Conservation (phyloP, 2,888 invertebrate species). For the Campoletis raptor region DNA sequence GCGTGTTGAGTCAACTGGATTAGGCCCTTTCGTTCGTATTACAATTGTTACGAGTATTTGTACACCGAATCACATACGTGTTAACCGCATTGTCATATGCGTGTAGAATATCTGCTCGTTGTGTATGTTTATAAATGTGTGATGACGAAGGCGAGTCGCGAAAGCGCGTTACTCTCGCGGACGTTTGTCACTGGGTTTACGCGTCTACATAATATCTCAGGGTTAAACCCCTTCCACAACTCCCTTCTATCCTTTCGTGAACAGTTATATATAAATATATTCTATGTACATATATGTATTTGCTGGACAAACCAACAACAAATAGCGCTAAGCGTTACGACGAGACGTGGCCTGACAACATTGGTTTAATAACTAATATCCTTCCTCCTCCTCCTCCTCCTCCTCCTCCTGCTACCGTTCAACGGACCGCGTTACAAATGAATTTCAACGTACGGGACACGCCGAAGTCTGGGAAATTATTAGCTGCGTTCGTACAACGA, state of each 20-base stretch:
- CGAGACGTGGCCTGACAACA: slow-evolving; percentile 62
- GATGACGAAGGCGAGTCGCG: slow-evolving; percentile 55
- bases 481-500: slow-evolving; percentile 8
- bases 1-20: neutral
- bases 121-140: slow-evolving; percentile 1
- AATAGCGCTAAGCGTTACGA: slow-evolving; percentile 65
- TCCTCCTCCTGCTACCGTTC: too few relatives aligned
- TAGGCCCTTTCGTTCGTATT: slow-evolving; percentile 12
- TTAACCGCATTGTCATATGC: slow-evolving; percentile 24
- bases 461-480: slow-evolving; percentile 21
- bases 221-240: slow-evolving; percentile 75
- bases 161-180: slow-evolving; percentile 63
- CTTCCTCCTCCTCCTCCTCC: slow-evolving; percentile 66
- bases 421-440: slow-evolving; percentile 45
- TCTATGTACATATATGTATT: neutral
- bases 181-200: slow-evolving; percentile 80
- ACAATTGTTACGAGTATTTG: neutral
- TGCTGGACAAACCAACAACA: slow-evolving; percentile 53
- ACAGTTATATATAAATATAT: neutral
- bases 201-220: slow-evolving; percentile 83
- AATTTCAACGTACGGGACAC: slow-evolving; percentile 36
- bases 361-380: slow-evolving; percentile 75
- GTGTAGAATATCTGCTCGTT: neutral
- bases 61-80: slow-evolving; percentile 15
- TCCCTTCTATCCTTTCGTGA: slow-evolving; percentile 9